Conservation (phyloP, 2,113 vertebrate genomes). For the Anoplopoma fimbria region DNA sequence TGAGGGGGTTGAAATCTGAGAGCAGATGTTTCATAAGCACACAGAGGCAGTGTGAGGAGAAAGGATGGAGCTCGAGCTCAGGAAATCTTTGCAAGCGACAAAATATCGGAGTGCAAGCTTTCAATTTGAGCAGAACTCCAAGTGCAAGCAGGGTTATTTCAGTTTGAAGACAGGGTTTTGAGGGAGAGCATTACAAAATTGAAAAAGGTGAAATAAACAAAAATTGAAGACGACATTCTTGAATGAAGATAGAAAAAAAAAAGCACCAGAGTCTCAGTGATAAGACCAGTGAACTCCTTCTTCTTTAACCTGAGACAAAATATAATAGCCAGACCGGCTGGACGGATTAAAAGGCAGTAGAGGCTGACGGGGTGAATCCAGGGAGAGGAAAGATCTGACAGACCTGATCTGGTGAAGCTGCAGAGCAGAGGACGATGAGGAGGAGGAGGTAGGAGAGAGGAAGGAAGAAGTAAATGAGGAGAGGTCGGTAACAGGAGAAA, state of each 20-base stretch:
- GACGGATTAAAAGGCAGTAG: slow-evolving; percentile 55
- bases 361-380: slow-evolving; percentile 52
- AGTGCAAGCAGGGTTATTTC: no score
- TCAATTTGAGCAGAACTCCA: no score
- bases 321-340: slow-evolving; percentile 32
- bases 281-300: slow-evolving; percentile 13
- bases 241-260: neutral
- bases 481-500: slow-evolving; percentile 34
- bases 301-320: slow-evolving; percentile 32
- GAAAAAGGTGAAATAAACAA: neutral
- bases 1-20: no score
- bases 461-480: neutral
- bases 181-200: neutral
- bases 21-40: no score
- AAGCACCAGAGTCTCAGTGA: slow-evolving; percentile 4
- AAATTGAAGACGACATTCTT: neutral
- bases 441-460: neutral
- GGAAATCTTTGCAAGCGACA: no score
- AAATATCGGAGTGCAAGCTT: no score
- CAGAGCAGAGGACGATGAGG: neutral
- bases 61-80: no score
- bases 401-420: slow-evolving; percentile 52
- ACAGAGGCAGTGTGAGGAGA: no score
- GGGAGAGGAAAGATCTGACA: slow-evolving; percentile 57
- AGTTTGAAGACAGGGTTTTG: no score